These are phyloP conservation scores for Graphium colonna DNA, from an alignment of 2,888 invertebrate species.

Conservation along the genomic window DNA sequence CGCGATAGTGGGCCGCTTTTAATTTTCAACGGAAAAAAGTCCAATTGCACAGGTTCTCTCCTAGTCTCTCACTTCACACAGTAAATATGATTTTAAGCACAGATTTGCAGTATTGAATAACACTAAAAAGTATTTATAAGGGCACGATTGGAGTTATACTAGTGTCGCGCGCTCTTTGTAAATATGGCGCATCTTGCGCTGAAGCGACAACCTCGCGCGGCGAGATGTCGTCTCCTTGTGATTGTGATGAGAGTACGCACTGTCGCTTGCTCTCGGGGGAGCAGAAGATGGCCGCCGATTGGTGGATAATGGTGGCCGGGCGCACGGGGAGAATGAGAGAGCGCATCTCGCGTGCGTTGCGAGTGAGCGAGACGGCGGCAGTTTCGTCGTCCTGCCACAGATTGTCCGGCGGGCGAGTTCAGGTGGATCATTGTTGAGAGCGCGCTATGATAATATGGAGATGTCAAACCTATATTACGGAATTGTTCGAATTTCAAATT, in stretches of 20 bases:
- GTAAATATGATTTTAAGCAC: slow-evolving; percentile 56
- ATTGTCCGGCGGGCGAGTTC: slow-evolving; percentile 65
- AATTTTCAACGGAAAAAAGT: slow-evolving; percentile 51
- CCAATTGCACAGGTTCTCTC: slow-evolving; percentile 47
- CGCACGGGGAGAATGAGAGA: slow-evolving; percentile 70
- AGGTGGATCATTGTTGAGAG: slow-evolving; percentile 70
- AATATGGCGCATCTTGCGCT: slow-evolving; percentile 49
- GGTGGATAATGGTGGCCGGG: slow-evolving; percentile 67
- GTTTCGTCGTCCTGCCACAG: slow-evolving; percentile 67
- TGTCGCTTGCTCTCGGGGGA: slow-evolving; percentile 80
- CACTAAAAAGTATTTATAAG: slow-evolving; percentile 50
- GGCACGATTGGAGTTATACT: slow-evolving; percentile 45
- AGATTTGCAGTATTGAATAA: slow-evolving; percentile 51
- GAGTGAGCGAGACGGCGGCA: slow-evolving; percentile 65
- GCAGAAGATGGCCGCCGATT: slow-evolving; percentile 76
- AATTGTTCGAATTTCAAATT: slow-evolving; percentile 18
- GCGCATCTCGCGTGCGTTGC: slow-evolving; percentile 58
- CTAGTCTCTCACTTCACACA: slow-evolving; percentile 66
- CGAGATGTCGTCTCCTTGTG: slow-evolving; percentile 75
- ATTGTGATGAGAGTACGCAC: slow-evolving; percentile 77
- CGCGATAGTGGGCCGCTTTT: slow-evolving; percentile 64
- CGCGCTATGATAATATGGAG: slow-evolving; percentile 71
- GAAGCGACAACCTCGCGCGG: slow-evolving; percentile 71
- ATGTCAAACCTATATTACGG: slow-evolving; percentile 45
- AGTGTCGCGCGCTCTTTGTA: slow-evolving; percentile 48